Conservation (phyloP, 2,888 invertebrate species). For the Cheiracanthium punctorium region DNA sequence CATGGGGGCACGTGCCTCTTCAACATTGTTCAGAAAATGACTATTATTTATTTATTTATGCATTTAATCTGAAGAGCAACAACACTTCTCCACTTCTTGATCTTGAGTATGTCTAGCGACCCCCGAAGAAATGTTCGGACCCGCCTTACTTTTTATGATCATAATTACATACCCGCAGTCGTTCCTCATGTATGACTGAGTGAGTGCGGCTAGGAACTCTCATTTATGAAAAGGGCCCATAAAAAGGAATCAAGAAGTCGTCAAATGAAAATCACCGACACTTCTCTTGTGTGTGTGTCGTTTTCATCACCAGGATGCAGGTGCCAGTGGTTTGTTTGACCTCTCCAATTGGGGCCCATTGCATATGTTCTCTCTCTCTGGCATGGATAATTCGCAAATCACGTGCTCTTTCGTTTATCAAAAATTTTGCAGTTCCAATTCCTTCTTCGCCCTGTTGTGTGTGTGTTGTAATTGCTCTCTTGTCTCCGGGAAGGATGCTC, state of each 20-base stretch:
- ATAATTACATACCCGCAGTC: no score
- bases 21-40: no score
- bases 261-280: not conserved
- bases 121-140: no score
- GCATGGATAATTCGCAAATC: constrained; percentile 17
- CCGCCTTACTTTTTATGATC: no score
- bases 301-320: not conserved
- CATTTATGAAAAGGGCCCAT: not conserved
- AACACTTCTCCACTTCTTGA: no score
- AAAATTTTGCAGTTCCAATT: not conserved
- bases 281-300: not conserved
- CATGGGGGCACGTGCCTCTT: no score
- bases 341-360: not conserved
- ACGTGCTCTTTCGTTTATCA: constrained; percentile 10
- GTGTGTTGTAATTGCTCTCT: constrained; percentile 22
- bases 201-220: no score
- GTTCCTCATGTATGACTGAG: no score
- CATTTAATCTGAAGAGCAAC: no score
- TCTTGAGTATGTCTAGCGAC: no score
- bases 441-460: not conserved
- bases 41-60: no score
- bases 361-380: not conserved
- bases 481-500: constrained; percentile 52
- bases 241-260: not conserved
- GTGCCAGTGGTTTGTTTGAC: not conserved